Conservation (phyloP, 2,797 vertebrate genomes). For the Galagoides demidoff region DNA sequence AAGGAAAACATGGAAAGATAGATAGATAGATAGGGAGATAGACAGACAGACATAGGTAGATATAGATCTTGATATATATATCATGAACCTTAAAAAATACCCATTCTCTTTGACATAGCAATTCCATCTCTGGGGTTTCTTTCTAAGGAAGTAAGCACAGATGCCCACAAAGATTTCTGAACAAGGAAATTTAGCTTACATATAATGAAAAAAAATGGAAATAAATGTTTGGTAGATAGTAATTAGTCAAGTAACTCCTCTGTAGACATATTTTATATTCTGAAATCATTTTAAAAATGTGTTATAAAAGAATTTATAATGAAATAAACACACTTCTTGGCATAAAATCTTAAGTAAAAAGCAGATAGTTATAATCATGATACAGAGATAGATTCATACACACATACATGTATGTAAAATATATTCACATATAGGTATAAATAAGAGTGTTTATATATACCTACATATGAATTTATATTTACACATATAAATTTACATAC, state of each 20-base stretch:
- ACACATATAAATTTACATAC: not conserved
- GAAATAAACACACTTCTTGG: not conserved
- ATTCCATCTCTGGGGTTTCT: not conserved
- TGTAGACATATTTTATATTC: not conserved
- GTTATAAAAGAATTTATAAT: not conserved
- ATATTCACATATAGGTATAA: not conserved
- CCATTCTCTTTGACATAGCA: not conserved
- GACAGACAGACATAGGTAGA: too few relatives aligned
- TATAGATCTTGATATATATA: not conserved
- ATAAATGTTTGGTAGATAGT: not conserved
- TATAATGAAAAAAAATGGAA: not conserved
- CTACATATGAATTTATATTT: not conserved
- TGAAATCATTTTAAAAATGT: constrained; percentile 28
- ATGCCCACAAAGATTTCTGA: not conserved
- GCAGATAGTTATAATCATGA: not conserved
- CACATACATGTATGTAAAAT: not conserved
- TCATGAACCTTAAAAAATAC: constrained; percentile 51
- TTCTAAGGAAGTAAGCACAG: constrained; percentile 38
- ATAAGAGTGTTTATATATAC: not conserved
- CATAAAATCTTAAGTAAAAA: constrained; percentile 11
- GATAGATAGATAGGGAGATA: too few relatives aligned
- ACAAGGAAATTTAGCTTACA: not conserved
- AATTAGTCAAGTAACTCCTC: not conserved
- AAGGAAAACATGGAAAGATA: not conserved
- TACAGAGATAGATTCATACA: not conserved